phyloP scores from a whole-genome alignment of 1,140 invertebrate species.

The Panagrolaimus sp. region DNA sequence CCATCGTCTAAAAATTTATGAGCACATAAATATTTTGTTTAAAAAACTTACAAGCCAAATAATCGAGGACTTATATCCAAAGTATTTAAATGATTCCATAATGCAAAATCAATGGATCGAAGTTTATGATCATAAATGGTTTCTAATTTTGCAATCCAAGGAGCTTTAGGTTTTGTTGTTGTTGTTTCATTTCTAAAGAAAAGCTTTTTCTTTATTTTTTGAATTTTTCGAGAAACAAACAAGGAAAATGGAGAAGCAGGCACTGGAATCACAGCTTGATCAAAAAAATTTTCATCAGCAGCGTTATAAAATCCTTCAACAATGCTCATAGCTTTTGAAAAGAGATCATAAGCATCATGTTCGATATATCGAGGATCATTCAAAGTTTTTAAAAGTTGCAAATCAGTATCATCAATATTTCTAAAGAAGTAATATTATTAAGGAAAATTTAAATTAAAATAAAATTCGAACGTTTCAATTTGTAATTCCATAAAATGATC shows the following conservation, averaged over 20 bases:
- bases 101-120: constrained; percentile 65
- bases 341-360: constrained; percentile 70
- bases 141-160: constrained; percentile 68
- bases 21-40: too few species aligned
- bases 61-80: constrained; percentile 72
- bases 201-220: too few species aligned
- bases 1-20: constrained; percentile 67
- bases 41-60: constrained; percentile 71
- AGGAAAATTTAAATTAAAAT: constrained; percentile 12
- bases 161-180: constrained; percentile 52
- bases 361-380: constrained; percentile 68
- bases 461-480: constrained; percentile 16
- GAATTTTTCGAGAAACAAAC: too few species aligned
- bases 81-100: constrained; percentile 67
- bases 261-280: too few species aligned
- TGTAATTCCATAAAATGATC: constrained; percentile 46
- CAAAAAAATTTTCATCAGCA: not conserved
- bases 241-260: too few species aligned
- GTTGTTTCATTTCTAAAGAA: too few species aligned
- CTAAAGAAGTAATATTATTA: constrained; percentile 27
- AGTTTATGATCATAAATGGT: constrained; percentile 68
- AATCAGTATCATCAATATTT: constrained; percentile 59
- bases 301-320: not conserved
- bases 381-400: constrained; percentile 63
- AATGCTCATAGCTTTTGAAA: constrained; percentile 67